Evolutionary conservation across 2,888 invertebrate species (phyloP).

Genomic region (Drosophila siamana): DNA sequence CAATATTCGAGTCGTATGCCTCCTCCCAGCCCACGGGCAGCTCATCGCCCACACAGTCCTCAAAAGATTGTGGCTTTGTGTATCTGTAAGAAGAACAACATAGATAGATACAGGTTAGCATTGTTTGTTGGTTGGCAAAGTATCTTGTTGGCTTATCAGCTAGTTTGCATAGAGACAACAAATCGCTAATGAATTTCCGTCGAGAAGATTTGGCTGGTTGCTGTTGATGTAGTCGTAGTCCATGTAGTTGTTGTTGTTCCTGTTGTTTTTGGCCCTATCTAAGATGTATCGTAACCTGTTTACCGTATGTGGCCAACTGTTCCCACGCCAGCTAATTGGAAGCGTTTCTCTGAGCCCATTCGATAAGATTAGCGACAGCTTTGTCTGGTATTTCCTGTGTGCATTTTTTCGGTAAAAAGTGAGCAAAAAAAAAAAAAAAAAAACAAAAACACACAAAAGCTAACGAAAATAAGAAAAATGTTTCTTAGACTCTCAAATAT

Average conservation of each 20-base stretch:
- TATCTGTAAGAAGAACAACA: constrained; percentile 89
- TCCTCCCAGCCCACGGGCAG: constrained; percentile 99
- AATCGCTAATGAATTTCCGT: constrained; percentile 74
- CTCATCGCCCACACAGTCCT: constrained; percentile 99
- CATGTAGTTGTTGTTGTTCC: neutral
- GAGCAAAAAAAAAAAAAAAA: constrained; percentile 51
- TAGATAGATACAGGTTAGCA: constrained; percentile 23
- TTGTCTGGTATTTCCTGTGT: constrained; percentile 78
- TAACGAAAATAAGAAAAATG: constrained; percentile 17
- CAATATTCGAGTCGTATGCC: constrained; percentile 96
- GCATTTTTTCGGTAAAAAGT: constrained; percentile 68
- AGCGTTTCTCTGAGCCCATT: constrained; percentile 60
- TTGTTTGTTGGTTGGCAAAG: neutral
- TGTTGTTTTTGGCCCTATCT: constrained; percentile 43
- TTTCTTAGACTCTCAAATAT: constrained; percentile 69
- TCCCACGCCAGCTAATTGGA: constrained; percentile 77
- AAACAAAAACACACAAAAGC: too few relatives aligned
- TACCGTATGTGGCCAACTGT: constrained; percentile 50
- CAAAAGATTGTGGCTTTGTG: constrained; percentile 98
- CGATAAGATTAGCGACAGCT: constrained; percentile 81
- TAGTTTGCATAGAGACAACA: constrained; percentile 66
- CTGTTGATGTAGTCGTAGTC: neutral
- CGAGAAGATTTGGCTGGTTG: constrained; percentile 42
- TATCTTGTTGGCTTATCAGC: constrained; percentile 44
- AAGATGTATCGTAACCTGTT: constrained; percentile 66